Base-by-base conservation (phyloP, 2,797 vertebrate genomes). In the Sebastiscus tertius region DNA sequence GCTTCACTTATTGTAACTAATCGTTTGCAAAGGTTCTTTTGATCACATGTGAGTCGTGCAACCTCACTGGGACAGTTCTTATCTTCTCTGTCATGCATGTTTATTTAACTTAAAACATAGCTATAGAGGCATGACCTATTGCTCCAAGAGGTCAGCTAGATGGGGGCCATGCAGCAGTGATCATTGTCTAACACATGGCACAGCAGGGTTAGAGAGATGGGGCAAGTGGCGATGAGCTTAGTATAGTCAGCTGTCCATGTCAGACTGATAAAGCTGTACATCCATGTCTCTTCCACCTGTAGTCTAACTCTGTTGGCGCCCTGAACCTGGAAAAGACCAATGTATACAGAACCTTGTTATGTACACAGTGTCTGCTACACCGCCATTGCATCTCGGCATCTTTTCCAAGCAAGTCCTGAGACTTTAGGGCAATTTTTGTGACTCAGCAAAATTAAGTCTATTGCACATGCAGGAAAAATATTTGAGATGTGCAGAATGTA, bases 261-360 rank as follows among this genome's bases (percentile, higher is more conserved):
- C 93, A 89, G 81, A 42, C 31, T 86, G 89, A n/a, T 87, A 89
- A 71, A 87, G 65, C 87, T 66, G 69, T 39, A 69, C 27, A 82
- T 85, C 75, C 36, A 70, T 74, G 91, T 93, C 91, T 88, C 69
- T 20, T 63, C 68, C 94, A 95, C 84, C 90, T 93, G 95, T 76
- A 80, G 75, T 39, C 13, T 27, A 12, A 5, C 39, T 72, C 72
- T 31, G 62, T 5, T 60, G 10, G 22, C 18, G 0, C 34, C 52
- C 34, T 14, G 9, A 58, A 72, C 61, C 27, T 34, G 22, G 39
- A 62, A 52, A 5, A 54, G 29, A 16, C 4, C 29, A 4, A 18
- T 70, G 67, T 85, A 75, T 77, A 52, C 74, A 71, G 13, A 66
- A 13, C 34, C n/a, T 10, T 52, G 26, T 11, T 13, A 2, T 66